These are phyloP conservation scores for Diaprepes abbreviatus DNA, from an alignment of 2,888 invertebrate species.

Conservation along the genomic window DNA sequence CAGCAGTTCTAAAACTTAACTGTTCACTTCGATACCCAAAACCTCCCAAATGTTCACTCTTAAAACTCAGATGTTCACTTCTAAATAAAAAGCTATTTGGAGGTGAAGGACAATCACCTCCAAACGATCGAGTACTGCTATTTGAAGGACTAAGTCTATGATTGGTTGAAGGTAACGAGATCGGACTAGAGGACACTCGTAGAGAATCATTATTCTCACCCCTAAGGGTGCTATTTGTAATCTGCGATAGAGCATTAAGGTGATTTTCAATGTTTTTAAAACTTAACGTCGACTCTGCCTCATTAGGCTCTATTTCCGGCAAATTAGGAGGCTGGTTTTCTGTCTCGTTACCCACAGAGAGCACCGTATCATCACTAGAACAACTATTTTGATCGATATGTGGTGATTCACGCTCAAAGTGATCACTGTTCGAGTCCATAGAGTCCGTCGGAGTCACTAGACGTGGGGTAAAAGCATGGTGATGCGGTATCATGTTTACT, in stretches of 20 bases:
- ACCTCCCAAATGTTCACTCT: constrained; percentile 39
- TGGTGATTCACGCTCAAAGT: constrained; percentile 62
- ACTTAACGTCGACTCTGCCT: constrained; percentile 66
- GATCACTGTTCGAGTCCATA: constrained; percentile 64
- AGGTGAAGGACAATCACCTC: constrained; percentile 52
- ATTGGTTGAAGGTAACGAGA: constrained; percentile 43
- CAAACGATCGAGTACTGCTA: constrained; percentile 46
- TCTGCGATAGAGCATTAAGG: constrained; percentile 77
- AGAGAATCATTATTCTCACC: constrained; percentile 55
- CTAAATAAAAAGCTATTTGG: constrained; percentile 51
- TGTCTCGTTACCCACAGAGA: constrained; percentile 86
- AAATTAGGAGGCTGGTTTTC: constrained; percentile 60
- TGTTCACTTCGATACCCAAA: constrained; percentile 44
- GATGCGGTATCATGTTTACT: constrained; percentile 60
- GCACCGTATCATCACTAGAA: constrained; percentile 83
- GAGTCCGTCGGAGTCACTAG: constrained; percentile 63
- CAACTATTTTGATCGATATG: constrained; percentile 74
- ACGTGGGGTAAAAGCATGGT: constrained; percentile 57
- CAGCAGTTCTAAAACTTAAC: constrained; percentile 43
- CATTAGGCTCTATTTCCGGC: constrained; percentile 51
- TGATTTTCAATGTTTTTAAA: constrained; percentile 80
- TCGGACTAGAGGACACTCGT: constrained; percentile 58
- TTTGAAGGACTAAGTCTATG: constrained; percentile 64
- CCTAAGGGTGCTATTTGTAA: constrained; percentile 70
- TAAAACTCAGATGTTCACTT: constrained; percentile 25